Conservation (phyloP, 2,113 vertebrate genomes). For the Benitochromis conjunctus region DNA sequence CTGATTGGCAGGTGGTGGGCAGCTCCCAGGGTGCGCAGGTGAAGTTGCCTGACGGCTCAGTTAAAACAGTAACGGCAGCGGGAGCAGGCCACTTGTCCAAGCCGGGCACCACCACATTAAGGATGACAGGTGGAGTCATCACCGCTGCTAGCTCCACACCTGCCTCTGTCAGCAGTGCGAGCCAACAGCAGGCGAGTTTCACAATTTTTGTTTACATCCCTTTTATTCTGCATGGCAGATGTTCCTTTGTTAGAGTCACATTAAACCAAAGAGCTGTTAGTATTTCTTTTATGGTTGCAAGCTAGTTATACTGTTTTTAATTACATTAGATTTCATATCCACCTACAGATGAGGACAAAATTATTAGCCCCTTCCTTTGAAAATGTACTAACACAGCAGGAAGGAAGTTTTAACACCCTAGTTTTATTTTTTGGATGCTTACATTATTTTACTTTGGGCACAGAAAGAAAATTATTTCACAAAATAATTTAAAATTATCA, state of each 20-base stretch:
- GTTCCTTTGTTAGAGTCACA: neutral
- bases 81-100: conserved; percentile 85
- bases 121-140: conserved; percentile 92
- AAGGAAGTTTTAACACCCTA: neutral
- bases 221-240: neutral
- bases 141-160: conserved; percentile 81
- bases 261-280: neutral
- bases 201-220: neutral
- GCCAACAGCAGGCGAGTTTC: conserved; percentile 63
- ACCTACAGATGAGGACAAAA: neutral
- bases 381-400: neutral
- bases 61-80: conserved; percentile 81
- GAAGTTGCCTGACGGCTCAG: conserved; percentile 87
- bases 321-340: neutral
- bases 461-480: neutral
- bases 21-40: conserved; percentile 84
- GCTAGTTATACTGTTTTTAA: neutral
- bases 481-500: neutral
- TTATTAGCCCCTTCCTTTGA: neutral
- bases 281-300: neutral
- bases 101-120: conserved; percentile 88
- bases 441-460: neutral
- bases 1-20: conserved; percentile 76
- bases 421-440: neutral
- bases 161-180: conserved; percentile 67